Evolutionary conservation across 2,888 invertebrate genomes (phyloP).

Genomic region (Pelosia muscerda): DNA sequence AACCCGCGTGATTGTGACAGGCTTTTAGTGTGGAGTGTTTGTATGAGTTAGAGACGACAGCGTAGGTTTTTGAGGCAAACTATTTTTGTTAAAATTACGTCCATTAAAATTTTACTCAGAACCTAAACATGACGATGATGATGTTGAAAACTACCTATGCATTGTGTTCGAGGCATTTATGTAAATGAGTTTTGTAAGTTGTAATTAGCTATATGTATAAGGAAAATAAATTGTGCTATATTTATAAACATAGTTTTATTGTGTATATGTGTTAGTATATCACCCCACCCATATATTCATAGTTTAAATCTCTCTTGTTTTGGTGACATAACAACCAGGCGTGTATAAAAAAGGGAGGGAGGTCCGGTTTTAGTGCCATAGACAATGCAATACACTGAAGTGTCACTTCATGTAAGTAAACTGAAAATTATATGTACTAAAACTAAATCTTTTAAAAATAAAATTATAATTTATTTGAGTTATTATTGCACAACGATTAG

Average conservation of each 20-base stretch:
- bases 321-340: neutral
- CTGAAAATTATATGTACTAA: slow-evolving; percentile 10
- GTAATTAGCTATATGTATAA: slow-evolving; percentile 32
- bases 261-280: slow-evolving; percentile 6
- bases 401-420: slow-evolving; percentile 27
- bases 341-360: neutral
- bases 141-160: neutral
- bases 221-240: slow-evolving; percentile 35
- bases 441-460: slow-evolving; percentile 10
- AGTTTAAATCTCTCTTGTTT: neutral
- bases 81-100: too few relatives aligned
- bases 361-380: slow-evolving; percentile 30
- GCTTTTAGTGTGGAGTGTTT: too few relatives aligned
- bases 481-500: slow-evolving; percentile 32
- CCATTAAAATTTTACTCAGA: neutral
- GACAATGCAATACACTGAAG: slow-evolving; percentile 29
- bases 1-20: too few relatives aligned
- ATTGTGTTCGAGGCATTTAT: slow-evolving; percentile 62
- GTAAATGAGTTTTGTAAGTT: slow-evolving; percentile 58
- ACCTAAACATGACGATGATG: neutral
- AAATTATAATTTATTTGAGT: slow-evolving; percentile 26
- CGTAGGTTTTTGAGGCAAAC: too few relatives aligned
- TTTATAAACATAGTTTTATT: slow-evolving; percentile 43
- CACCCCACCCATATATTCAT: neutral
- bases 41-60: too few relatives aligned